Base-by-base conservation (phyloP, 37 sponge, comb jelly and placozoan species). In the Aphrocallistes beatrix region DNA sequence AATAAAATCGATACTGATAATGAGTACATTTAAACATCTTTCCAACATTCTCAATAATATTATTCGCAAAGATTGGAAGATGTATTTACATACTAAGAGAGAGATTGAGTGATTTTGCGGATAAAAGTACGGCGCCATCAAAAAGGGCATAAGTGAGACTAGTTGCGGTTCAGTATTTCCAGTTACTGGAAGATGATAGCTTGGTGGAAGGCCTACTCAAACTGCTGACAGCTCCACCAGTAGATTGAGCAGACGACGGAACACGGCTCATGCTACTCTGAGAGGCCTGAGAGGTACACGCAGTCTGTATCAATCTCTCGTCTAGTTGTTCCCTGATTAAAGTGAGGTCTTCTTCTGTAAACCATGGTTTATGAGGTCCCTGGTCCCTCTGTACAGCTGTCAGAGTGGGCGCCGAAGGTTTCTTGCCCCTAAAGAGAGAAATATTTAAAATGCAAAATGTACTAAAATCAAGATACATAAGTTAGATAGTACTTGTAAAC, bases 391-490 rank as follows among this genome's bases (percentile, higher is more conserved):
- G 75, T 3, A 30, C 75, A 25, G 75, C 75, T 60, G 75, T 19
- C 28, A 60, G 75, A 3, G 75, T 60, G 21, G 75, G 17, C 6
- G 75, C 75, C 10, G 75, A 60, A 21, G 49, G 49, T 30, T 60
- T 60, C 75, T 60, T 60, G 21, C 75, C 75, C n/a, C 75, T 60
- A 60, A 3, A 60, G n/a, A n/a, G n/a, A n/a, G n/a, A n/a, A n/a
- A n/a, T n/a, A n/a, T n/a, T n/a, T n/a, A n/a, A n/a, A n/a, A n/a
- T n/a, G n/a, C n/a, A n/a, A n/a, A n/a, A n/a, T n/a, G n/a, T n/a
- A n/a, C n/a, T n/a, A n/a, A n/a, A n/a, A n/a, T n/a, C n/a, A n/a
- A n/a, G n/a, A n/a, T n/a, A n/a, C n/a, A n/a, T n/a, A n/a, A n/a
- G n/a, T n/a, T n/a, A n/a, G n/a, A n/a, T n/a, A n/a, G n/a, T n/a